Evolutionary conservation across 2,113 vertebrate genomes (phyloP).

Genomic region (Litocranius walleri): DNA sequence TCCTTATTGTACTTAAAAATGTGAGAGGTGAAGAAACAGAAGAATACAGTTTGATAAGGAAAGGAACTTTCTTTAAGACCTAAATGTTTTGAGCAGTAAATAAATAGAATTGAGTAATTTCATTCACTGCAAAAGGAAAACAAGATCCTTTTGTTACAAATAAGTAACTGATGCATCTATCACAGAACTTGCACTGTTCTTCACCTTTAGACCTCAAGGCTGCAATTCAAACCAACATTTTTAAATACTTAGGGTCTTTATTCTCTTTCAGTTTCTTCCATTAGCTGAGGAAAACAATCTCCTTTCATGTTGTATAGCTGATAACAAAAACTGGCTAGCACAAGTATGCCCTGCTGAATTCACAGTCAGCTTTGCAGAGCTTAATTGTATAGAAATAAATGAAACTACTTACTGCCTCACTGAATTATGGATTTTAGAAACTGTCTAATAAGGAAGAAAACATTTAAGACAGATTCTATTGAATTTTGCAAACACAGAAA

Average conservation of each 20-base stretch:
- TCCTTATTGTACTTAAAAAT: conserved; percentile 29
- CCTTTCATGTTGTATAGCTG: conserved; percentile 78
- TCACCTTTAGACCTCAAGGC: conserved; percentile 57
- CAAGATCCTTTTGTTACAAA: conserved; percentile 41
- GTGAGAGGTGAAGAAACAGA: background rate
- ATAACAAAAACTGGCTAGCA: conserved; percentile 78
- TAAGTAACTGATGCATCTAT: conserved; percentile 53
- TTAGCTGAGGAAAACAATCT: conserved; percentile 77
- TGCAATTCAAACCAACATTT: conserved; percentile 67
- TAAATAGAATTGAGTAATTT: conserved; percentile 43
- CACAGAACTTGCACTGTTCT: conserved; percentile 34
- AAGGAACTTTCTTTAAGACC: background rate
- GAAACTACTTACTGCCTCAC: conserved; percentile 80
- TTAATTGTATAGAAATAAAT: conserved; percentile 80
- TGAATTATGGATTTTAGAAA: conserved; percentile 82
- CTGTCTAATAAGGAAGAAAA: conserved; percentile 81
- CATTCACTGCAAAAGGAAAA: conserved; percentile 20
- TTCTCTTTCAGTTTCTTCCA: conserved; percentile 70
- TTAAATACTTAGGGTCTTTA: conserved; percentile 71
- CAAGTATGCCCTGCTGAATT: conserved; percentile 78
- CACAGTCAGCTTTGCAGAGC: conserved; percentile 77
- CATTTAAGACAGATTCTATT: conserved; percentile 76
- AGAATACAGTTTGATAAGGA: background rate
- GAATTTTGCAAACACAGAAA: conserved; percentile 69
- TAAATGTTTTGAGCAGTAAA: conserved; percentile 1